Percentiles rank a stretch among this genome's conserved stretches.
Evolutionary conservation across 2,113 vertebrate species (phyloP).

Genomic region (Panthera leo): DNA sequence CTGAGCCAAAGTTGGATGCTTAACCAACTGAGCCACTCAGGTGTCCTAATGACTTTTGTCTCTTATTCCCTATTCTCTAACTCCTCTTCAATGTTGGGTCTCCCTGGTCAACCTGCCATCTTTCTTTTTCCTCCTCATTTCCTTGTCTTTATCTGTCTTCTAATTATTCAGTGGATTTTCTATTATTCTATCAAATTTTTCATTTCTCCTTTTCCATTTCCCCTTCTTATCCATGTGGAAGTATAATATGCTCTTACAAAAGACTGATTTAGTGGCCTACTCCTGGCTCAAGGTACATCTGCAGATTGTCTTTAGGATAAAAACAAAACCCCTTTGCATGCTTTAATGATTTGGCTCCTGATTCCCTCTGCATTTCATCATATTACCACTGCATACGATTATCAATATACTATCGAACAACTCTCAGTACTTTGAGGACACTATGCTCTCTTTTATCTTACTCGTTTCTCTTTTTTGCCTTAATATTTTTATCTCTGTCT

Average conservation of each 20-base stretch:
- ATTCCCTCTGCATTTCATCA: not conserved
- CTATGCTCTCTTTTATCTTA: not conserved
- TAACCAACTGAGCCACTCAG: no score
- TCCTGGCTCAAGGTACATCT: not conserved
- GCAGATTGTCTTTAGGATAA: not conserved
- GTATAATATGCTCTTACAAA: not conserved
- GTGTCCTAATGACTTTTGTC: not conserved
- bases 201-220: not conserved
- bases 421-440: not conserved
- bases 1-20: no score
- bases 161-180: not conserved
- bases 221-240: not conserved
- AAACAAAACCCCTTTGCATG: not conserved
- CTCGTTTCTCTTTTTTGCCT: not conserved
- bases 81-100: not conserved
- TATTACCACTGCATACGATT: not conserved
- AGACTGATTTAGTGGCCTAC: not conserved
- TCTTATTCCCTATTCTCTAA: not conserved
- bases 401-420: not conserved
- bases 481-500: not conserved
- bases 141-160: not conserved
- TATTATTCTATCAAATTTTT: not conserved
- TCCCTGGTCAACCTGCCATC: not conserved
- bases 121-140: not conserved
- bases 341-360: not conserved